Evolutionary conservation across 2,113 vertebrate genomes (phyloP), one percentile per base, ranked within the genome.

Genomic region (Sporophila hypoxantha): DNA sequence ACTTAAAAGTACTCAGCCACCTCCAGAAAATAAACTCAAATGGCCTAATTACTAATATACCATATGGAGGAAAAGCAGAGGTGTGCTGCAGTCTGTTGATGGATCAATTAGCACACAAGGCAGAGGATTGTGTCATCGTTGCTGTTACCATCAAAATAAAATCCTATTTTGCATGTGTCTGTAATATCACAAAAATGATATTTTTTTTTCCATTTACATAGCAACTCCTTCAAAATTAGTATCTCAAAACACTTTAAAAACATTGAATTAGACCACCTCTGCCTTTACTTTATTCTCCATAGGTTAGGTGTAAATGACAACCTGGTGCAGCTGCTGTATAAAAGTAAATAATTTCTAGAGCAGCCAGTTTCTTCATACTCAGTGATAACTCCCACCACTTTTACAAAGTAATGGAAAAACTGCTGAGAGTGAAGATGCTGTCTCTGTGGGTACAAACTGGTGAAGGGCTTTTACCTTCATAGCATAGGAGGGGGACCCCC

Each of bases 61-160:
- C 91, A 94, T 94, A 91, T 94, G 92, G 95, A 91, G 90, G 70
- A 92, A 95, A 93, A 93, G 92, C 46, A 60, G 92, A 94, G 90
- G 94, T 87, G 93, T 90, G 88, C 81, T 91, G 77, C 91, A 93
- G 85, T 89, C 91, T 94, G 93, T 83, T 91, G 93, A 92, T 88
- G 61, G 89, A 92, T 94, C 94, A 95, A 76, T 90, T 92, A 91
- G 57, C 67, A 68, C 69, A 84, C 82, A 42, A 90, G 67, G 87
- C 86, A 91, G 76, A 76, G 59, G 87, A 93, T 76, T 92, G 82
- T 93, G 87, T 91, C 26, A 78, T 95, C 82, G 19, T 55, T 21
- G 17, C 74, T 89, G 47, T 70, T 87, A 66, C 56, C 77, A 81
- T 80, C 79, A 91, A 93, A 60, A 62, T 91, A 95, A 93, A 92